Evolutionary conservation across 2,888 invertebrate species (phyloP).

Genomic region (Zootermopsis nevadensis): DNA sequence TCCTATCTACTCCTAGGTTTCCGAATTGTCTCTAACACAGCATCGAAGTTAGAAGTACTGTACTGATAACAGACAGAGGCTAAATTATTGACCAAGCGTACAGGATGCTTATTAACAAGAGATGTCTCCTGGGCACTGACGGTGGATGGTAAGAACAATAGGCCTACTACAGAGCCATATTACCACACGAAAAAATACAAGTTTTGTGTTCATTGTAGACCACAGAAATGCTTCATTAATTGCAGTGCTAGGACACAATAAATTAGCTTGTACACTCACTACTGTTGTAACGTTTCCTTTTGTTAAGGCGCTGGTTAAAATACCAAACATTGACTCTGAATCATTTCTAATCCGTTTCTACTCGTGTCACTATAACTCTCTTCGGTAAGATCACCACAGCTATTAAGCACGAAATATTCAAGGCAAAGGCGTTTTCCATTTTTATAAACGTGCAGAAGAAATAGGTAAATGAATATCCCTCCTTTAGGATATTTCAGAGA

Average conservation of each 20-base stretch:
- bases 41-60: neutral
- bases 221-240: neutral
- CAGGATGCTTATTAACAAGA: neutral
- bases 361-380: neutral
- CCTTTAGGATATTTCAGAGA: too few species aligned
- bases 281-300: neutral
- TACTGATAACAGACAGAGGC: neutral
- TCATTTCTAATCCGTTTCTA: neutral
- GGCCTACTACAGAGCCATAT: neutral
- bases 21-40: too few species aligned
- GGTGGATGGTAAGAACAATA: neutral
- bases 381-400: neutral
- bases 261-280: neutral
- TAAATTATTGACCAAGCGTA: neutral
- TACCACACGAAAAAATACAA: neutral
- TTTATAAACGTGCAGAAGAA: too few species aligned
- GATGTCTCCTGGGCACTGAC: neutral
- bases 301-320: constrained; percentile 20
- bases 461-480: too few species aligned
- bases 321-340: neutral
- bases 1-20: too few species aligned
- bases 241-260: neutral
- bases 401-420: too few species aligned
- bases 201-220: neutral
- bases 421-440: too few species aligned